These are phyloP conservation scores for Leuciscus idus DNA, from an alignment of 2,113 vertebrate genomes.

Conservation along the genomic window DNA sequence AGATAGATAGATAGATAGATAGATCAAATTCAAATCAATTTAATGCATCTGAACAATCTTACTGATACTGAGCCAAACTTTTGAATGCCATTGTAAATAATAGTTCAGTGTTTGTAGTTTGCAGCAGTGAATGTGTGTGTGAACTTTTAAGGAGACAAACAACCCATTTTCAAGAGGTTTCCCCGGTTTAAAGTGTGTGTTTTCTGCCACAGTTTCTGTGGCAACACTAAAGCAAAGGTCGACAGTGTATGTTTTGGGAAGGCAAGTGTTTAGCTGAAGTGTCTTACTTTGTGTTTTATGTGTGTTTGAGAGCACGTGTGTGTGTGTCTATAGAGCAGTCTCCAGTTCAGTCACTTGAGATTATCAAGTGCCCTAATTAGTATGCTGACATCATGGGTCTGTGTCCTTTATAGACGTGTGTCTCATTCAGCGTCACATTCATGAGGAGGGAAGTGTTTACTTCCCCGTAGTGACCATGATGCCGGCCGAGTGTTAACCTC, in stretches of 20 bases:
- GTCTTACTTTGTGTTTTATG: constrained; percentile 5
- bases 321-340: neutral
- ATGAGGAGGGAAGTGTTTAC: constrained; percentile 1
- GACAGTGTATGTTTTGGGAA: neutral
- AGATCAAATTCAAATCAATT: too few relatives aligned
- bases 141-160: constrained; percentile 19
- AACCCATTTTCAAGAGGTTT: constrained; percentile 38
- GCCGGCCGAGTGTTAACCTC: neutral
- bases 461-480: constrained; percentile 20
- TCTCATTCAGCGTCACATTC: neutral
- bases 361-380: constrained; percentile 27
- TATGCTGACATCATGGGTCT: constrained; percentile 17
- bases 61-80: too few relatives aligned
- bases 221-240: constrained; percentile 35
- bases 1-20: neutral
- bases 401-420: constrained; percentile 3
- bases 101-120: neutral
- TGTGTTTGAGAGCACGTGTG: neutral
- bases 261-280: neutral
- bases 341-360: constrained; percentile 8
- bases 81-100: neutral
- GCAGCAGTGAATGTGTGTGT: neutral
- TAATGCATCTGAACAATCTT: neutral
- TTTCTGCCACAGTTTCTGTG: constrained; percentile 47
- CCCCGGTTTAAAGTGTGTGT: neutral